Evolutionary conservation across 2,113 vertebrate species (phyloP).

Genomic region (Mesocricetus auratus): DNA sequence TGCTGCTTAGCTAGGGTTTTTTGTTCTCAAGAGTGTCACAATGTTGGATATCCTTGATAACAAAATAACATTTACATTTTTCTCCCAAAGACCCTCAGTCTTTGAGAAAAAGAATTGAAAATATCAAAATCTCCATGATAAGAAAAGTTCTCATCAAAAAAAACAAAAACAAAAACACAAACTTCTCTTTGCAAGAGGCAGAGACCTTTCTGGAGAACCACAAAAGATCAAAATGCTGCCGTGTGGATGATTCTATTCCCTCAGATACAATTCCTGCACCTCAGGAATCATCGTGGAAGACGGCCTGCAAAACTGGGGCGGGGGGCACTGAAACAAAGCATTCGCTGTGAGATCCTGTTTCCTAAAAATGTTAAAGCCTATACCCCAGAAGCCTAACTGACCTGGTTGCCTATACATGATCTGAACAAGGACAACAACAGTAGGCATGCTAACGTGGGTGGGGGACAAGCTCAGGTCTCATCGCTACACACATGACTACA

Average conservation of each 20-base stretch:
- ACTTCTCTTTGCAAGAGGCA: neutral
- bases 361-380: neutral
- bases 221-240: neutral
- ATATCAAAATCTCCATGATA: neutral
- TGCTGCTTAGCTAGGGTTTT: neutral
- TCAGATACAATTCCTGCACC: neutral
- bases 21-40: constrained; percentile 7
- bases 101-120: constrained; percentile 13
- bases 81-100: neutral
- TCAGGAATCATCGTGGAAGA: neutral
- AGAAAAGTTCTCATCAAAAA: constrained; percentile 1
- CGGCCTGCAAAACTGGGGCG: neutral
- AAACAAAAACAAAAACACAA: too few relatives aligned
- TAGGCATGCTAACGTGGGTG: neutral
- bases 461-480: neutral
- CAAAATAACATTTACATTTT: neutral
- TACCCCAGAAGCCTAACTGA: neutral
- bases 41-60: neutral
- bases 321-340: neutral
- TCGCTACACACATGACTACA: neutral
- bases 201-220: neutral
- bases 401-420: neutral
- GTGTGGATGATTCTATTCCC: neutral
- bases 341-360: neutral
- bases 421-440: neutral